phyloP scores from a whole-genome alignment of 2,797 vertebrate species.

The Morus bassanus region DNA sequence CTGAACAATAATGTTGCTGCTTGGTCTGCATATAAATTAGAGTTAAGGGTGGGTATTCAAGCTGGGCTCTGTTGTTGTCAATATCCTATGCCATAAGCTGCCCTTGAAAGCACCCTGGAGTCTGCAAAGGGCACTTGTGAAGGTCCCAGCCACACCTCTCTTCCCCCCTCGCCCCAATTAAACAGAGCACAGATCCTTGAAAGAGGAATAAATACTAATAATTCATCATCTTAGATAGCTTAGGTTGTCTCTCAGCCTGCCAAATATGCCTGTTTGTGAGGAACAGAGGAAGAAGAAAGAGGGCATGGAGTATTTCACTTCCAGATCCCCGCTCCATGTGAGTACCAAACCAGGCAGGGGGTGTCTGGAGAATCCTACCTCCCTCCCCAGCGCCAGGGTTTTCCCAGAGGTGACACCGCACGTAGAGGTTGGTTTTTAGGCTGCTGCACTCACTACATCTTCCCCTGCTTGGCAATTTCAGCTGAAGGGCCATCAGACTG shows the following conservation, averaged over 20 bases:
- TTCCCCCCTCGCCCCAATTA: neutral
- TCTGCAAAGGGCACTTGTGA: neutral
- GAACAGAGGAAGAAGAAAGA: neutral
- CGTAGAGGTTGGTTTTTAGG: neutral
- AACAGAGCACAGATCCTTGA: neutral
- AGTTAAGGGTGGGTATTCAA: slow-evolving; percentile 50
- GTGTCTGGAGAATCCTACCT: neutral
- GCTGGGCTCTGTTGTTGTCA: slow-evolving; percentile 44
- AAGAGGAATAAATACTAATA: neutral
- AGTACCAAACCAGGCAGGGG: neutral
- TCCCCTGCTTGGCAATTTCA: neutral
- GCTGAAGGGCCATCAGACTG: neutral
- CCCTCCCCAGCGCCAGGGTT: neutral
- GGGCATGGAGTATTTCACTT: neutral
- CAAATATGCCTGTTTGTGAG: neutral
- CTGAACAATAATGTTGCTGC: slow-evolving; percentile 67
- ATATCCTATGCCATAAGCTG: slow-evolving; percentile 11
- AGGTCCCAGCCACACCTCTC: neutral
- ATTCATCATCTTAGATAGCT: neutral
- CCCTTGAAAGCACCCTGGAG: neutral
- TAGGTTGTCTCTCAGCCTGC: neutral
- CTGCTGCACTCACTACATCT: neutral
- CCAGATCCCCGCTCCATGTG: neutral
- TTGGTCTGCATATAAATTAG: slow-evolving; percentile 72
- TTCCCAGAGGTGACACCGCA: neutral